Evolutionary conservation across 2,888 invertebrate genomes (phyloP), one percentile per base, ranked within the genome.

Genomic region (Limnephilus rhombicus): DNA sequence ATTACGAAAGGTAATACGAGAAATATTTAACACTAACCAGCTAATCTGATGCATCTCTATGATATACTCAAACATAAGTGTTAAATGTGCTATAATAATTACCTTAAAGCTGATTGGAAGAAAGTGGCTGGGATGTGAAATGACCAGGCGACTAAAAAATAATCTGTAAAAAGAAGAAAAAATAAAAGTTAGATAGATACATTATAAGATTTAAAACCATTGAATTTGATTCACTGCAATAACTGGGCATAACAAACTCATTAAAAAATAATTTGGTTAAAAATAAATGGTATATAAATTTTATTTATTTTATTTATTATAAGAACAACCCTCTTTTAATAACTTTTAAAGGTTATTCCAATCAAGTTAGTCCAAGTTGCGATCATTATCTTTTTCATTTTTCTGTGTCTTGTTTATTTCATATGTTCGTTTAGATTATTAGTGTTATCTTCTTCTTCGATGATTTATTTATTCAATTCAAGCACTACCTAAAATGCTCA

Each of bases 61-160:
- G 15, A 49, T 83, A 83, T 34, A 18, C 29, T 34, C 13, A 68
- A 24, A 68, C 31, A 24, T 53, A 53, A 68, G 18, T 68, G 24
- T 12, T 13, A 18, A 53, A 49, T 68, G 68, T 24, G 68, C n/a
- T 68, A 11, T 37, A 37, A 37, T 37, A 83, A 24, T 83, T 83
- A 83, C 83, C 83, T 83, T 83, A 83, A 83, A 34, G 34, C 41
- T 83, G 83, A 37, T 83, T 83, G 31, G 82, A 34, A 68, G 68
- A 68, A 68, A 24, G 83, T 83, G 34, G 15, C 83, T 83, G 34
- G 83, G 83, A 37, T 68, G 68, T 68, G 68, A 83, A 83, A 83
- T 83, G 83, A 83, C 83, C 83, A 83, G 83, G 83, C 34, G 83
- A 68, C 83, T 41, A 83, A 83, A 83, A 83, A 31, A 24, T 83